phyloP scores from a whole-genome alignment of 2,888 invertebrate genomes.

The Rhyacophila evoluta region DNA sequence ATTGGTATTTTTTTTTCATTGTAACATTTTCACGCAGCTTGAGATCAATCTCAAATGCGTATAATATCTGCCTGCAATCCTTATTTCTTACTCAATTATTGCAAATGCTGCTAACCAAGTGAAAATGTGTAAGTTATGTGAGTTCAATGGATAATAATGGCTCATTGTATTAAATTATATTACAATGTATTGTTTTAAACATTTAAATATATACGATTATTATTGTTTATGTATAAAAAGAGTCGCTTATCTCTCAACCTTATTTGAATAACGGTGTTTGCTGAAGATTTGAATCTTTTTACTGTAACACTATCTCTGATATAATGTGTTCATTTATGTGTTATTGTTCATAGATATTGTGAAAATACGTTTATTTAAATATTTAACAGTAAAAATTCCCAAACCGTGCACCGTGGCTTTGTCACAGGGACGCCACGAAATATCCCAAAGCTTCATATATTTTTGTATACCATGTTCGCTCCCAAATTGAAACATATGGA shows the following conservation, averaged over 20 bases:
- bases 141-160: background rate
- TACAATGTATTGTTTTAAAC: constrained; percentile 1
- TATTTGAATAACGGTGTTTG: background rate
- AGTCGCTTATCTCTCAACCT: constrained; percentile 2
- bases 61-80: too few species aligned
- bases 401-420: too few species aligned
- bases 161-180: background rate
- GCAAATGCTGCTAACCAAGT: background rate
- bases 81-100: background rate
- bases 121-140: background rate
- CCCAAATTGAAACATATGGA: too few species aligned
- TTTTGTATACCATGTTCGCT: too few species aligned
- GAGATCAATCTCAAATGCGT: background rate
- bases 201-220: background rate
- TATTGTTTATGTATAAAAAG: background rate
- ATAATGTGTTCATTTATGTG: background rate
- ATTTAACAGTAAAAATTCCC: too few species aligned
- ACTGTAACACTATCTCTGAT: background rate
- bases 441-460: too few species aligned
- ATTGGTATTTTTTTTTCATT: too few species aligned
- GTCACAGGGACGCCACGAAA: too few species aligned
- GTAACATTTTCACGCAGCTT: too few species aligned
- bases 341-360: background rate
- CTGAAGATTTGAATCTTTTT: background rate
- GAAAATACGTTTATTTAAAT: background rate